Evolutionary conservation across 2,888 invertebrate genomes (phyloP).

Genomic region (Nomada fabriciana): DNA sequence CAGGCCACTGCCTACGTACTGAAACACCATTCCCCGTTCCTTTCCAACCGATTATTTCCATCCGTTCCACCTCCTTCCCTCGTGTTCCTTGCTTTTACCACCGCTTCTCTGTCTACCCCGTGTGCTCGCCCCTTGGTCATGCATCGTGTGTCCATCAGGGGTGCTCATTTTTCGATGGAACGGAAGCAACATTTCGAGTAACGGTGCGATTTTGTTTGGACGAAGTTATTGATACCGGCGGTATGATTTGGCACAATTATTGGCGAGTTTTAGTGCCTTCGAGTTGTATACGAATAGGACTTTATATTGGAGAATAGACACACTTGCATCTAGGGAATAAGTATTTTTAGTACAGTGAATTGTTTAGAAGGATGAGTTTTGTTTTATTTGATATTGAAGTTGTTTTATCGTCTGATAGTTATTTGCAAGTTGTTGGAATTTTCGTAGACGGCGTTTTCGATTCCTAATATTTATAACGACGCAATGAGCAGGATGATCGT

Average conservation of each 20-base stretch:
- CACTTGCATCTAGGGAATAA: neutral
- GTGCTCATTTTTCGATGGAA: constrained; percentile 61
- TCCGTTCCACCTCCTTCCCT: constrained; percentile 22
- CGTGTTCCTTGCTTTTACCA: constrained; percentile 27
- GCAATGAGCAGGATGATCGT: no score
- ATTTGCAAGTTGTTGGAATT: no score
- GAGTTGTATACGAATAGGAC: constrained; percentile 2
- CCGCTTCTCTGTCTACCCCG: constrained; percentile 22
- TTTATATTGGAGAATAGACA: constrained; percentile 14
- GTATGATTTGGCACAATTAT: neutral
- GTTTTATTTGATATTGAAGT: no score
- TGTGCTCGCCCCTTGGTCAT: constrained; percentile 49
- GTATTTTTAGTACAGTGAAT: neutral
- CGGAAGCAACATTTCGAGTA: neutral
- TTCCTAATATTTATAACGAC: no score
- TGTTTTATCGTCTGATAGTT: no score
- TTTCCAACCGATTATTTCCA: constrained; percentile 52
- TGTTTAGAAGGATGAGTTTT: no score
- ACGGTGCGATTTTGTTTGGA: neutral
- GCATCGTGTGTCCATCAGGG: constrained; percentile 72
- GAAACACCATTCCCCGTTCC: constrained; percentile 57
- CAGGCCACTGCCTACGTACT: constrained; percentile 40
- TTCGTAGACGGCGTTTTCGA: no score
- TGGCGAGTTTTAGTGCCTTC: neutral
- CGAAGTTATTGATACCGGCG: constrained; percentile 5